These are phyloP conservation scores for Aulostomus chinensis DNA, from an alignment of 2,797 vertebrate species.

Conservation along the genomic window DNA sequence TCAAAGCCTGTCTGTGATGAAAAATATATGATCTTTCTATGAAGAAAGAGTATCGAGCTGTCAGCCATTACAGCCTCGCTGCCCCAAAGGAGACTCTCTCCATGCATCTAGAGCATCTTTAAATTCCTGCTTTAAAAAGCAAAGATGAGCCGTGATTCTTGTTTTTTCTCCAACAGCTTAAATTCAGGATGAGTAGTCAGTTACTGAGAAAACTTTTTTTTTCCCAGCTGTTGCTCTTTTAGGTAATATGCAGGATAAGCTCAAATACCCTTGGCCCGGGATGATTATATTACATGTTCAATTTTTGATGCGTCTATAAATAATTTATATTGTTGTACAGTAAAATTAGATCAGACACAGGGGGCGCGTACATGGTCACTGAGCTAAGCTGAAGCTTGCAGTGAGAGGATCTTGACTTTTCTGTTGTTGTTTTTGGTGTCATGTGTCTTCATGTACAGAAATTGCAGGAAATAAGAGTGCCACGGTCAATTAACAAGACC, in stretches of 20 bases:
- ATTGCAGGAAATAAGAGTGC: too few relatives aligned
- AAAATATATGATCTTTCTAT: conserved; percentile 62
- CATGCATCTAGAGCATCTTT: conserved; percentile 41
- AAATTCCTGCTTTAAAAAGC: conserved; percentile 48
- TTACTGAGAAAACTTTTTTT: conserved; percentile 17
- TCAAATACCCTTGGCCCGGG: conserved; percentile 7
- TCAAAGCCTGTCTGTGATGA: conserved; percentile 62
- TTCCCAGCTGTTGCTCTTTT: conserved; percentile 2
- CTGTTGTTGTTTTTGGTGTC: not conserved
- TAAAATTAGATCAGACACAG: conserved; percentile 19
- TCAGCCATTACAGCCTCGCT: conserved; percentile 48
- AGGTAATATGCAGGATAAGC: conserved; percentile 15
- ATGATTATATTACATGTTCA: conserved; percentile 15
- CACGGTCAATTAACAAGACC: too few relatives aligned
- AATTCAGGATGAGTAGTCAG: conserved; percentile 24
- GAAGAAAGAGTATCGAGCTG: conserved; percentile 52
- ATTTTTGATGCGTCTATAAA: conserved; percentile 18
- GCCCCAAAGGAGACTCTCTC: conserved; percentile 26
- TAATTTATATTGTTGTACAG: conserved; percentile 24
- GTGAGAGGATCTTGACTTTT: not conserved
- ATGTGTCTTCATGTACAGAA: too few relatives aligned
- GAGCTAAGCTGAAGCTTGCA: not conserved
- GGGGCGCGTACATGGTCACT: too few relatives aligned
- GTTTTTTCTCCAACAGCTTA: conserved; percentile 38
- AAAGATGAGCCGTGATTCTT: conserved; percentile 25